phyloP scores from a whole-genome alignment of 2,797 vertebrate species.

The Argya squamiceps region DNA sequence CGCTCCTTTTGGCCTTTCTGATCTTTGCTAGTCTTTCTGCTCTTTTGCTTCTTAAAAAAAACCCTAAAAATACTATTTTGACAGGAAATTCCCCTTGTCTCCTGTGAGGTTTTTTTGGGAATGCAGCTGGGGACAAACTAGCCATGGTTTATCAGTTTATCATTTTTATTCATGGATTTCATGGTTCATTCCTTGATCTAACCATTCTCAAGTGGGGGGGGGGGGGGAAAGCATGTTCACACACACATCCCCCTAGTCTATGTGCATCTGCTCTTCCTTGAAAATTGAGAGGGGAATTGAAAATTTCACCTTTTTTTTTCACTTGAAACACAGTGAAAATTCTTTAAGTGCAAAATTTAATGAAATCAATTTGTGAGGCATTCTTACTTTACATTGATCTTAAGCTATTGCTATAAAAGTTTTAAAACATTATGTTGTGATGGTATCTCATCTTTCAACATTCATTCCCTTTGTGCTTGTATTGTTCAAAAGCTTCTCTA shows the following conservation, averaged over 20 bases:
- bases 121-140: background rate
- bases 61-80: background rate
- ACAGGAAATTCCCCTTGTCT: background rate
- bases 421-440: background rate
- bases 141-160: background rate
- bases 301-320: background rate
- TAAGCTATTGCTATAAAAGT: background rate
- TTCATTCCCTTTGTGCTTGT: background rate
- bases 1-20: background rate
- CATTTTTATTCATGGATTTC: background rate
- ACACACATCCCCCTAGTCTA: fast-evolving
- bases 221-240: background rate
- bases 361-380: fast-evolving
- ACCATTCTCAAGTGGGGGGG: background rate
- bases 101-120: background rate
- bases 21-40: background rate
- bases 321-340: background rate
- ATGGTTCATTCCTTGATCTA: background rate
- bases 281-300: background rate
- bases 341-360: background rate
- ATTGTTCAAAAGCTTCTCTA: background rate
- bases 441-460: background rate
- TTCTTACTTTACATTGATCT: background rate
- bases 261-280: background rate
- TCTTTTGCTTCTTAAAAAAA: background rate